Conservation (phyloP, 2,888 invertebrate species). For the Chouioia cunea region DNA sequence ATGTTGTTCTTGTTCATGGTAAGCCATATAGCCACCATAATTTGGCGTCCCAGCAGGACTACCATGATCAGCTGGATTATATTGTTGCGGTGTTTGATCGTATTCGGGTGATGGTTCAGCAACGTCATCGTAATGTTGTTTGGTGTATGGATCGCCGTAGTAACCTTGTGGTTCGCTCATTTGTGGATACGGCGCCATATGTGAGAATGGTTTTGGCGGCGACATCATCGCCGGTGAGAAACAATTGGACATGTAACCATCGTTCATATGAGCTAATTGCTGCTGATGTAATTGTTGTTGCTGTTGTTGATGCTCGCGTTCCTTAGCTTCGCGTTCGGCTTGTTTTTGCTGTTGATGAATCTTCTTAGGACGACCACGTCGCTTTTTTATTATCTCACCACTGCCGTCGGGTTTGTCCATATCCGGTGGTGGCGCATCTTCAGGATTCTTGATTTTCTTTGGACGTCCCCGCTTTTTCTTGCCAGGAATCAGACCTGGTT, state of each 20-base stretch:
- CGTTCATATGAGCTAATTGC: slow-evolving; percentile 62
- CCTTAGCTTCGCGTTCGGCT: slow-evolving; percentile 61
- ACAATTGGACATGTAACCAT: slow-evolving; percentile 62
- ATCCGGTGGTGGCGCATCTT: slow-evolving; percentile 72
- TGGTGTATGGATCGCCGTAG: slow-evolving; percentile 59
- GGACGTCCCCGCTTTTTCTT: slow-evolving; percentile 93
- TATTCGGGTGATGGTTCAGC: slow-evolving; percentile 74
- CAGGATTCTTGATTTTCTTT: slow-evolving; percentile 84
- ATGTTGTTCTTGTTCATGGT: slow-evolving; percentile 60
- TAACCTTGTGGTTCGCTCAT: slow-evolving; percentile 60
- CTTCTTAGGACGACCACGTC: slow-evolving; percentile 90
- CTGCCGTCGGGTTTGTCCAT: slow-evolving; percentile 66
- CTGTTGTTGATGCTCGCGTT: slow-evolving; percentile 58
- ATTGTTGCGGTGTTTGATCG: slow-evolving; percentile 67
- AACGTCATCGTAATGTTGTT: slow-evolving; percentile 70
- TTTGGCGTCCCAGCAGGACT: slow-evolving; percentile 62
- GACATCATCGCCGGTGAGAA: slow-evolving; percentile 66
- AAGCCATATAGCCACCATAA: slow-evolving; percentile 64
- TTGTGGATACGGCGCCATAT: slow-evolving; percentile 66
- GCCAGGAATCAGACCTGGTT: slow-evolving; percentile 72
- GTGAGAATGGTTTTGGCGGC: slow-evolving; percentile 64
- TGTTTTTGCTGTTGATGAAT: slow-evolving; percentile 71
- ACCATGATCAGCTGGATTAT: slow-evolving; percentile 68
- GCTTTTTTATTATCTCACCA: slow-evolving; percentile 84
- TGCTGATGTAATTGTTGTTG: slow-evolving; percentile 59